Evolutionary conservation across 2,888 invertebrate genomes (phyloP).

Genomic region (Diarsia brunnea): DNA sequence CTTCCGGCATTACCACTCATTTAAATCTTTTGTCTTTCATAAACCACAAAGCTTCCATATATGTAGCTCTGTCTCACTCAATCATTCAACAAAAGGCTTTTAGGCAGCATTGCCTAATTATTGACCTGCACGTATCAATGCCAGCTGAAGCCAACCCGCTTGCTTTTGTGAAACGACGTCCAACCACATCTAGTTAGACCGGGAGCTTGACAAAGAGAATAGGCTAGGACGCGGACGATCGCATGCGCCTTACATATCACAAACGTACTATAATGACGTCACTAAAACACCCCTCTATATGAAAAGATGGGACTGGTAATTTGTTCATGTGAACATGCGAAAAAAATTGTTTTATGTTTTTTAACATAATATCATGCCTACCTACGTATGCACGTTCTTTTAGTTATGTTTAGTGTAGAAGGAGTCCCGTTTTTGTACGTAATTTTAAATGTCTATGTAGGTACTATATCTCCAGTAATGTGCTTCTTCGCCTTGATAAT

Average conservation of each 20-base stretch:
- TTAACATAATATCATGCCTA: neutral
- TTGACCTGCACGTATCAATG: conserved; percentile 13
- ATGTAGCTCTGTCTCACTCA: conserved; percentile 8
- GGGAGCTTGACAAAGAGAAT: conserved; percentile 42
- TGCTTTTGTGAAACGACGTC: conserved; percentile 10
- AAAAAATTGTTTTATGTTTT: neutral
- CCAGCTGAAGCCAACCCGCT: conserved; percentile 6
- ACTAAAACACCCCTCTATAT: neutral
- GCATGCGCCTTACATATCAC: neutral
- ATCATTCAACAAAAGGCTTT: conserved; percentile 26
- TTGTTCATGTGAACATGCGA: neutral
- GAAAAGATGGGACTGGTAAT: neutral
- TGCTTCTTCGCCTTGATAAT: conserved; percentile 6
- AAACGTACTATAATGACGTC: neutral
- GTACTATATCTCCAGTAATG: conserved; percentile 7
- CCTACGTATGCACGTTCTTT: neutral
- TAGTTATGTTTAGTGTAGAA: neutral
- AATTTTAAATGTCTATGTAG: neutral
- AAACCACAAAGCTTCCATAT: neutral
- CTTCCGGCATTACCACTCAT: too few relatives aligned
- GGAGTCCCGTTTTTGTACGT: neutral
- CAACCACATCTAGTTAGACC: conserved; percentile 14
- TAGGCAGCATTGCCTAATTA: neutral
- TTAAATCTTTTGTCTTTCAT: neutral
- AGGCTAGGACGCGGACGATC: neutral